A percentile compares a stretch with the other conserved stretches of the same genome.
Evolutionary conservation across 2,888 invertebrate species (phyloP).

Genomic region (Scelioninae gen. 1): DNA sequence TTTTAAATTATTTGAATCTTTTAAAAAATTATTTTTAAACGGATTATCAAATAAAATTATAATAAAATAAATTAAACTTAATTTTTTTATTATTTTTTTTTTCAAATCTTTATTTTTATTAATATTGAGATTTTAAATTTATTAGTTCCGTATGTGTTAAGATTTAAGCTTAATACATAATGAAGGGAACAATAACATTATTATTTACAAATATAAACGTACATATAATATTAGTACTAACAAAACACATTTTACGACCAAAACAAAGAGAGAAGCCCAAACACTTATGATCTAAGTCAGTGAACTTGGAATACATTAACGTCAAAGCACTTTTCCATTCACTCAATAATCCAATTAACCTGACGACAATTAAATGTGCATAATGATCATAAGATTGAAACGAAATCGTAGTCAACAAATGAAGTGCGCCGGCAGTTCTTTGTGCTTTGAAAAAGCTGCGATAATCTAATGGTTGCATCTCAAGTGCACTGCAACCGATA

Average conservation of each 20-base stretch:
- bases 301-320: slow-evolving; percentile 39
- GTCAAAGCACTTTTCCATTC: slow-evolving; percentile 37
- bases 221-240: no score
- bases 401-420: slow-evolving; percentile 54
- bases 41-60: no score
- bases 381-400: slow-evolving; percentile 64
- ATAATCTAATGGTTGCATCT: slow-evolving; percentile 63
- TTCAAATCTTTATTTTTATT: no score
- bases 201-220: no score
- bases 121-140: no score
- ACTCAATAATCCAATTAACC: slow-evolving; percentile 60
- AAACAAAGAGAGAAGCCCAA: slow-evolving; percentile 26
- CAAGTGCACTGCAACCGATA: slow-evolving; percentile 68
- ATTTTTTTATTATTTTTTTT: no score
- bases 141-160: no score
- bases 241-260: background rate
- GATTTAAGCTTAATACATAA: no score
- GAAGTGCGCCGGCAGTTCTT: slow-evolving; percentile 32
- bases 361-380: slow-evolving; percentile 51
- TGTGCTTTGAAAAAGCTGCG: slow-evolving; percentile 57
- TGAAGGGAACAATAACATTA: no score
- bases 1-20: no score
- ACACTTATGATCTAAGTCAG: slow-evolving; percentile 51
- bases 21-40: no score
- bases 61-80: no score